These are phyloP conservation scores for Temnothorax ravouxi DNA, from an alignment of 2,888 invertebrate species.

Conservation along the genomic window DNA sequence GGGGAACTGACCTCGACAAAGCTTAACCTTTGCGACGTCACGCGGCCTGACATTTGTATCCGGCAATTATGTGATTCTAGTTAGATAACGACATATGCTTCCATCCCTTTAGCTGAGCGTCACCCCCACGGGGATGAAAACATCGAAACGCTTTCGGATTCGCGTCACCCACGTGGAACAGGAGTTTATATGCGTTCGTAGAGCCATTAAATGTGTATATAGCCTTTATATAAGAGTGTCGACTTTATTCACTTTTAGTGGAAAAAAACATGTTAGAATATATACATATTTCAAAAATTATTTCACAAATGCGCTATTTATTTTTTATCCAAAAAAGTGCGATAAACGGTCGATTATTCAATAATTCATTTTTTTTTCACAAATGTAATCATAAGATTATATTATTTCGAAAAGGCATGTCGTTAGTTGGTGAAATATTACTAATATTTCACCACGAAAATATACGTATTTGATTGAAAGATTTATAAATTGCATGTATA, in stretches of 20 bases:
- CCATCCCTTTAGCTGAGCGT: constrained; percentile 9
- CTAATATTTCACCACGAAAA: not conserved
- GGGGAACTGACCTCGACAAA: constrained; percentile 75
- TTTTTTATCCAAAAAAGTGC: not conserved
- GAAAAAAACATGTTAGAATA: not conserved
- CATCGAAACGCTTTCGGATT: constrained; percentile 82
- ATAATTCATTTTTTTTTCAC: not conserved
- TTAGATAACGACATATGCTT: constrained; percentile 38
- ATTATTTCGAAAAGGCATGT: not conserved
- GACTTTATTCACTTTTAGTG: not conserved
- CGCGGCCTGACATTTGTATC: constrained; percentile 81
- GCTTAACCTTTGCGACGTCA: constrained; percentile 85
- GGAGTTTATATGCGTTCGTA: constrained; percentile 75
- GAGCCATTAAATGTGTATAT: constrained; percentile 10
- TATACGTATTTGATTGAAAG: not conserved
- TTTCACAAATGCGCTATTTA: not conserved
- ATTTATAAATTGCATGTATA: not conserved
- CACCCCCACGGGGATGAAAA: constrained; percentile 75
- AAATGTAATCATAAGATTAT: constrained; percentile 9
- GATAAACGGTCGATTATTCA: not conserved
- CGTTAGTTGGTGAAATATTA: not conserved
- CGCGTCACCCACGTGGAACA: constrained; percentile 81
- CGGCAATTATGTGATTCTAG: constrained; percentile 78
- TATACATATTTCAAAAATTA: not conserved
- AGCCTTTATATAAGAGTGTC: not conserved